Base-by-base conservation (phyloP, 2,797 vertebrate genomes). In the Alauda arvensis region DNA sequence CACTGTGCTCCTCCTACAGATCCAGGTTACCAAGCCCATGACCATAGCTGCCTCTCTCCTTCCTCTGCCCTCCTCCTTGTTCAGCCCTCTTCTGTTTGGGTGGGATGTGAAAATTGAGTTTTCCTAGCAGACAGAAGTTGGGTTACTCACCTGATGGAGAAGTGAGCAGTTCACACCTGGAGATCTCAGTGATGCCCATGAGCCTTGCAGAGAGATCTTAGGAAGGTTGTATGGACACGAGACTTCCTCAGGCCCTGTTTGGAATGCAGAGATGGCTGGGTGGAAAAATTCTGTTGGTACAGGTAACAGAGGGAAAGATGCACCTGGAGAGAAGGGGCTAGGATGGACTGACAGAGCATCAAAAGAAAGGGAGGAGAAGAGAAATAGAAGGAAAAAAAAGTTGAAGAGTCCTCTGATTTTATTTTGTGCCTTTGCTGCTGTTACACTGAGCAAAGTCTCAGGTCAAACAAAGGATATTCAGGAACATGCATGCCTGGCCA, bases 231-330 rank as follows among this genome's bases (percentile, higher is more conserved):
- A 96, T 52, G 96, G 89, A 72, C 97, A 91, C 0, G 96, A 80
- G 46, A 94, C 91, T 76, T 98, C 96, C 24, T 98, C 97, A 87
- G 96, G 97, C 56, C 95, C 96, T 81, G 96, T 95, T 81, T 98
- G 98, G 83, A 98, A 96, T 56, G 96, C 92, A 28, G 97, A 96
- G 69, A 96, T 96, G 39, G 97, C 97, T n/a, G 98, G 98, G 91
- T 98, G 98, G 95, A 99, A 99, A 97, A 99, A 98, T 92, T 99
- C 98, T 46, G 97, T 95, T n/a, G 98, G 98, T 80, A 98, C 96
- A 91, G 96, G 97, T 86, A 98, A 97, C 42, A 98, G 96, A 63
- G 98, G 88, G 52, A 97, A 97, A 91, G 97, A 96, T 39, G 95
- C 95, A 95, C 95, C 95, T 66, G 84, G 94, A 82, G 96, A 95